Evolutionary conservation across 2,113 vertebrate species (phyloP), one percentile per base, ranked within the genome.

Genomic region (Leiothrix lutea): DNA sequence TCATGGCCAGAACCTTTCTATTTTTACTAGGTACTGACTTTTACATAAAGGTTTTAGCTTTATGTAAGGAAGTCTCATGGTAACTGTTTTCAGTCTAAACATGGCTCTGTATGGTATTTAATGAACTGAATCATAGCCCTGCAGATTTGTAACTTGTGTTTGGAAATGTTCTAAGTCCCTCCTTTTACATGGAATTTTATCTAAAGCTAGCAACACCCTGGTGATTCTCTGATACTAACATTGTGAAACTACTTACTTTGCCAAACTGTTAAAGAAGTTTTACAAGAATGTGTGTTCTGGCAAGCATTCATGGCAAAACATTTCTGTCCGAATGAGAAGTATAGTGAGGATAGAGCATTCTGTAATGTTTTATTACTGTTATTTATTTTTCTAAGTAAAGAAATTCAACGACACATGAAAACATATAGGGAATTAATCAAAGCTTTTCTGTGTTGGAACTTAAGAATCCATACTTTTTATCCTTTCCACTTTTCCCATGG

Each of bases 221-320:
- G 7, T 70, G 45, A 23, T 53, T 81, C 54, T 75, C n/a, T 38
- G 24, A 35, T 44, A 40, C 5, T 45, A 42, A n/a, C 11, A 5
- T 9, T 38, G 36, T 22, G 50, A 77, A 90, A 10, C 3, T 57
- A 28, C 50, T 74, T 78, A 33, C 14, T 28, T 72, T 78, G 40
- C 33, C 20, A n/a, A 62, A 75, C 13, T 23, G 24, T 21, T 87
- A 18, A 65, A 73, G 38, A 60, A 45, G 17, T 38, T 86, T 45
- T 69, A 48, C 18, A 80, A 51, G 23, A 64, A 35, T 20, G 4
- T 47, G 19, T 81, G 12, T n/a, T 90, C 64, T 90, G 20, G 14
- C 1, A 11, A 79, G 18, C 9, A 26, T 25, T 66, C 1, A 0
- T 17, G 48, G 24, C 29, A 74, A 58, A 24, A 42, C 72, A 0